These are phyloP conservation scores for Stegodyphus mimosarum DNA, from an alignment of 1,140 invertebrate species.

Conservation along the genomic window DNA sequence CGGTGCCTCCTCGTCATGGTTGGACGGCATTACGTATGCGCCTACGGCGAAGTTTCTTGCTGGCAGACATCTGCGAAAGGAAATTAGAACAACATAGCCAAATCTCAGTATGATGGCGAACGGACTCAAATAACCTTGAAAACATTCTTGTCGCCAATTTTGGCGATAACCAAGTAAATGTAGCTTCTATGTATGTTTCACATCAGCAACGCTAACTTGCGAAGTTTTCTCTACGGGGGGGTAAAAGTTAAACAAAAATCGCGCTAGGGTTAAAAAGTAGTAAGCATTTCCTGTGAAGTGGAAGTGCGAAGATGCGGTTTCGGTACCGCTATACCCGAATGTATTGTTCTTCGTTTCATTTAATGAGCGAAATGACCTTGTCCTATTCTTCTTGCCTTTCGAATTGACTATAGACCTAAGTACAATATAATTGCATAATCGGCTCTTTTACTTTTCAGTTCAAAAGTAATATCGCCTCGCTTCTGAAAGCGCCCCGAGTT, in stretches of 20 bases:
- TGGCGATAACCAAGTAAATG: conserved; percentile 6
- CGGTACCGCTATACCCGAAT: background rate
- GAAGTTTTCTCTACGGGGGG: background rate
- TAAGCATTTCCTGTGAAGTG: background rate
- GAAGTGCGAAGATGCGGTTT: background rate
- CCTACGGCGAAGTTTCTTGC: conserved; percentile 39
- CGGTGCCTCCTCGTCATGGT: conserved; percentile 55
- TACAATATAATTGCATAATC: too few relatives aligned
- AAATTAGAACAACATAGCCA: conserved; percentile 33
- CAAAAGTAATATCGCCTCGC: too few relatives aligned
- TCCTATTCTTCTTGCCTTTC: too few relatives aligned
- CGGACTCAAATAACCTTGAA: conserved; percentile 31
- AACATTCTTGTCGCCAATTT: conserved; percentile 33
- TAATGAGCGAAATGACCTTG: too few relatives aligned
- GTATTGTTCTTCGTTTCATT: too few relatives aligned
- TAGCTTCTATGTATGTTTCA: background rate
- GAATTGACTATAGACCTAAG: too few relatives aligned
- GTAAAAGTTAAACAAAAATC: background rate
- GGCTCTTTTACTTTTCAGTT: too few relatives aligned
- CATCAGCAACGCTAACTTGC: background rate
- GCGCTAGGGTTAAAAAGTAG: background rate
- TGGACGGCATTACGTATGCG: conserved; percentile 49
- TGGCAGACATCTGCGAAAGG: conserved; percentile 20
- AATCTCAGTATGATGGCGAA: background rate
- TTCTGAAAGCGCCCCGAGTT: too few relatives aligned